Percentiles rank a stretch among this genome's conserved stretches.
Conservation (phyloP, 2,888 invertebrate species). For the Hemithea aestivaria region DNA sequence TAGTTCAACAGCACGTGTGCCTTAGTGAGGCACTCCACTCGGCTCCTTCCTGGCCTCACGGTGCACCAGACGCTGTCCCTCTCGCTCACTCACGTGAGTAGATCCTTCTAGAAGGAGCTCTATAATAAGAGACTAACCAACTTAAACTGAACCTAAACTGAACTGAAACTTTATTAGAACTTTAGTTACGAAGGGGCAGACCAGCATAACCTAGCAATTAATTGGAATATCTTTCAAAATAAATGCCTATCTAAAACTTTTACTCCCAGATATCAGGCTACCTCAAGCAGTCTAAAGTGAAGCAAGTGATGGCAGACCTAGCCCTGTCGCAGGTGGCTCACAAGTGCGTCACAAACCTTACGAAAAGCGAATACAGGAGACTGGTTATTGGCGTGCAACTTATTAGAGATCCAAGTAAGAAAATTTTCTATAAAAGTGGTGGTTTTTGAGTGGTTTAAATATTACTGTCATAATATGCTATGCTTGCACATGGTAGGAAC, state of each 20-base stretch:
- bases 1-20: constrained; percentile 92
- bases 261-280: constrained; percentile 82
- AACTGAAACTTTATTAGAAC: too few species aligned
- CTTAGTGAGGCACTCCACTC: constrained; percentile 92
- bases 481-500: too few species aligned
- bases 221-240: too few species aligned
- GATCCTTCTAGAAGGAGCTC: too few species aligned
- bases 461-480: too few species aligned
- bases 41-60: constrained; percentile 90
- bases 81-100: constrained; percentile 86
- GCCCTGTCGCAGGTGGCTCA: constrained; percentile 93
- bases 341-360: constrained; percentile 89
- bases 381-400: constrained; percentile 95
- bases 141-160: too few species aligned
- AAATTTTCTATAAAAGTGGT: not conserved
- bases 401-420: constrained; percentile 93
- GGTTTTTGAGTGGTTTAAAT: too few species aligned
- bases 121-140: too few species aligned
- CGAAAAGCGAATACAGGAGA: constrained; percentile 93
- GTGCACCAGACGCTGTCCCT: constrained; percentile 92
- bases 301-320: constrained; percentile 95
- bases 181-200: too few species aligned
- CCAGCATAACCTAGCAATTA: too few species aligned
- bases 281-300: constrained; percentile 90
- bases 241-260: too few species aligned